Evolutionary conservation across 2,888 invertebrate species (phyloP).

Genomic region (Glaucopsyche alexis): DNA sequence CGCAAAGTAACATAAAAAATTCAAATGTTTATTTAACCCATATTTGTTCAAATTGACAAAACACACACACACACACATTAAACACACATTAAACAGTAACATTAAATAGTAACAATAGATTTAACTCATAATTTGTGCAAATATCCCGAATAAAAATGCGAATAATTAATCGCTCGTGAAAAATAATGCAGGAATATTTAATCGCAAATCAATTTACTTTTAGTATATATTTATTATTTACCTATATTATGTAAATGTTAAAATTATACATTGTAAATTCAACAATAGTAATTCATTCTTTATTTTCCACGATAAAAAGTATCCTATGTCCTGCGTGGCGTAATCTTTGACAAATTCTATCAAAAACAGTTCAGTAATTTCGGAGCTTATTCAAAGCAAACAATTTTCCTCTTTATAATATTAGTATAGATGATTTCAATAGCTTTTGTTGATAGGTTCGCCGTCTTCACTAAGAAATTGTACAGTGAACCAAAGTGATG

Average conservation of each 20-base stretch:
- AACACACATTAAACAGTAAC: too few species aligned
- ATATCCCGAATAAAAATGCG: constrained; percentile 1
- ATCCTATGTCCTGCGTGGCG: too few species aligned
- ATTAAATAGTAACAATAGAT: not conserved
- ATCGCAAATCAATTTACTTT: not conserved
- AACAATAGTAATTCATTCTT: too few species aligned
- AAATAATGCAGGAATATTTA: not conserved
- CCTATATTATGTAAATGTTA: not conserved
- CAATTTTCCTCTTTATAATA: too few species aligned
- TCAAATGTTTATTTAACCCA: too few species aligned
- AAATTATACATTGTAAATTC: too few species aligned
- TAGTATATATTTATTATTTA: not conserved
- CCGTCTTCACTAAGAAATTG: constrained; percentile 93
- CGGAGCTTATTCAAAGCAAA: too few species aligned
- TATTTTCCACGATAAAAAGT: too few species aligned
- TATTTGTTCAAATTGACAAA: too few species aligned
- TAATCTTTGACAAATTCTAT: too few species aligned
- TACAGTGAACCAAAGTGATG: constrained; percentile 88
- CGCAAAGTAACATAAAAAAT: not conserved
- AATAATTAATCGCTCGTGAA: not conserved
- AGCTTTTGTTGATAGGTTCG: constrained; percentile 79
- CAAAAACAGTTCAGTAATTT: not conserved
- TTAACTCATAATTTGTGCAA: not conserved
- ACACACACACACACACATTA: too few species aligned
- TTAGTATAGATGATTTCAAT: constrained; percentile 7